A percentile compares a stretch with the other conserved stretches of the same genome.
phyloP scores from a whole-genome alignment of 2,113 vertebrate genomes.

The Andinoacara biseriatus region DNA sequence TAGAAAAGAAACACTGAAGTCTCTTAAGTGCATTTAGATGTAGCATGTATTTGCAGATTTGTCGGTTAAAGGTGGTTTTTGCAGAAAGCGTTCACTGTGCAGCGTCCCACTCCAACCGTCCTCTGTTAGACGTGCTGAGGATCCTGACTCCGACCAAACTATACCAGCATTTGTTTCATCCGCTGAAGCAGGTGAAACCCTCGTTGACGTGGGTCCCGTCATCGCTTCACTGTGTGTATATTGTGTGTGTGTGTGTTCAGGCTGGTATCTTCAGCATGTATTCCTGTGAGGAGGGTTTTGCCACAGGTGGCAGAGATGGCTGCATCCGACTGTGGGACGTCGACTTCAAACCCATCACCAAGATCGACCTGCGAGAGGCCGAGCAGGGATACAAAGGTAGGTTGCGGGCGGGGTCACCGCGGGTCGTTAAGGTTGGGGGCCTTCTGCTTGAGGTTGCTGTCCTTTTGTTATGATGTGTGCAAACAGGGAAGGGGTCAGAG shows the following conservation, averaged over 20 bases:
- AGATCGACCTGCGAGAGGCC: slow-evolving; percentile 95
- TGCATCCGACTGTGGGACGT: slow-evolving; percentile 93
- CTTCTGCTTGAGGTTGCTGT: neutral
- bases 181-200: neutral
- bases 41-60: too few species aligned
- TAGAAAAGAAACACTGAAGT: too few species aligned
- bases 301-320: slow-evolving; percentile 93
- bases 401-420: neutral
- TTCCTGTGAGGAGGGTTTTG: slow-evolving; percentile 95
- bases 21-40: too few species aligned
- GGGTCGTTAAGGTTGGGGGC: neutral
- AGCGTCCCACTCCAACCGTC: neutral
- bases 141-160: too few species aligned
- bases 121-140: neutral
- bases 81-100: too few species aligned
- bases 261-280: slow-evolving; percentile 98
- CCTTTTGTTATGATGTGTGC: neutral
- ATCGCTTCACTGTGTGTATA: neutral
- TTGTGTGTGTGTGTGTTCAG: slow-evolving; percentile 55
- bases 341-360: slow-evolving; percentile 96
- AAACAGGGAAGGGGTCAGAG: neutral
- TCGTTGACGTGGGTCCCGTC: neutral
- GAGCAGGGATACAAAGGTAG: slow-evolving; percentile 97
- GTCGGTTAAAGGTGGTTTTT: too few species aligned
- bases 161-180: too few species aligned